Base-by-base conservation (phyloP, 2,797 vertebrate genomes). In the Sternotherus odoratus region DNA sequence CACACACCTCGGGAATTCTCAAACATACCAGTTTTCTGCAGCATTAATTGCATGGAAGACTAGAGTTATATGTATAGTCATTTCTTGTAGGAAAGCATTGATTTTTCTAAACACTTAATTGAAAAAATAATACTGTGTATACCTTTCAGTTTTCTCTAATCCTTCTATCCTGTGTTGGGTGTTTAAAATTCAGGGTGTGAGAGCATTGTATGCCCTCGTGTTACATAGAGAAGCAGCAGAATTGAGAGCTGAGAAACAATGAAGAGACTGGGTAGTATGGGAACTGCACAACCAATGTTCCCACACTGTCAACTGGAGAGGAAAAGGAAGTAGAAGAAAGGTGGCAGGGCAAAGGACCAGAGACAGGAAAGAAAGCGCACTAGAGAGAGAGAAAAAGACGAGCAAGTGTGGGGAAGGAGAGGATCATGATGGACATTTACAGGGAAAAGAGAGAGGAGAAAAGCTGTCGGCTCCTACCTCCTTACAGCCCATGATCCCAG, bases 351-450 rank as follows among this genome's bases (percentile, higher is more conserved):
- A 87, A 89, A 94, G 75, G 92, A 28, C 5, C 36, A 50, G 79
- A 86, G 57, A 84, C 95, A 92, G 49, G 46, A 56, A 92, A 89
- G 87, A 48, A 91, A 24, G 60, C 50, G 4, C 39, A 87, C 82
- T 85, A n/a, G 39, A 30, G 21, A 23, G 16, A 77, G 79, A 94
- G 79, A 23, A 26, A 92, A 74, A 57, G 8, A 12, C 15, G 57
- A 89, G 21, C 79, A 89, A 87, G 16, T 5, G 2, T 84, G 56
- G 77, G 77, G 89, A 94, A 72, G 86, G 49, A 82, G 7, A 48
- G 3, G 92, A 85, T 48, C 93, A 89, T 85, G 95, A 95, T 92
- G 95, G 85, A 11, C 8, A 5, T 88, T 50, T 91, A 87, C 60
- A 87, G 91, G 46, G n/a, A 86, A 95, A 87, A 5, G 2, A 5